These are phyloP conservation scores for Liodrosophila aerea DNA, from an alignment of 2,888 invertebrate genomes.

Conservation along the genomic window DNA sequence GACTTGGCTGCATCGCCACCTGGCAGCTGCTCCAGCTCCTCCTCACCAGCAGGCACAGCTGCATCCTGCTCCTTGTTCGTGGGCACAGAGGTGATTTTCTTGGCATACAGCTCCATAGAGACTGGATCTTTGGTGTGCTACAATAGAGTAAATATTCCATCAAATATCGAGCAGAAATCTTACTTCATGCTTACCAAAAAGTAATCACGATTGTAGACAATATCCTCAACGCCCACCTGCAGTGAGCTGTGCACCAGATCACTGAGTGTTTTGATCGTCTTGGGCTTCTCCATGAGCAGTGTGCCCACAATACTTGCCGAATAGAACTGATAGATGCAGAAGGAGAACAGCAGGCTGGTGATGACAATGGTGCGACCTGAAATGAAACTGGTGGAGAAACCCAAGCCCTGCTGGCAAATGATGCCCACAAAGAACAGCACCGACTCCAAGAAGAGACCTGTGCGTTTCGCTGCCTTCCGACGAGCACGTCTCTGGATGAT, in stretches of 20 bases:
- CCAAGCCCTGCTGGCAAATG: constrained; percentile 83
- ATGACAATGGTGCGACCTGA: constrained; percentile 84
- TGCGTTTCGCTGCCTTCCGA: constrained; percentile 34
- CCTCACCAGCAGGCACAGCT: constrained; percentile 4
- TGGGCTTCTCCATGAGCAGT: constrained; percentile 85
- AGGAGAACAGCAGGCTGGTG: constrained; percentile 84
- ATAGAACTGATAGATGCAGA: constrained; percentile 87
- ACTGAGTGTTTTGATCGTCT: constrained; percentile 85
- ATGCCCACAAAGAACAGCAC: constrained; percentile 82
- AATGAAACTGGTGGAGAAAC: constrained; percentile 79
- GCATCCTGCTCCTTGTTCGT: constrained; percentile 42
- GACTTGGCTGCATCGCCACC: constrained; percentile 50
- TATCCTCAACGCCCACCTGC: constrained; percentile 86
- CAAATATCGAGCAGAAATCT: too few relatives aligned
- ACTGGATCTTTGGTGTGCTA: constrained; percentile 87
- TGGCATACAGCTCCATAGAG: constrained; percentile 84
- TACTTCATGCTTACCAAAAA: constrained; percentile 83
- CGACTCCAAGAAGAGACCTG: constrained; percentile 76
- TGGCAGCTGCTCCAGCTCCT: constrained; percentile 35
- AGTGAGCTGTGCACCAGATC: constrained; percentile 85
- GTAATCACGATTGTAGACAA: constrained; percentile 85
- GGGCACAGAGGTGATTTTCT: constrained; percentile 83
- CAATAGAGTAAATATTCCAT: constrained; percentile 30
- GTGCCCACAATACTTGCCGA: constrained; percentile 88
- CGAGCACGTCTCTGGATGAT: constrained; percentile 32